A percentile compares a stretch with the other conserved stretches of the same genome.
Conservation (phyloP, 2,113 vertebrate species). For the Ochotona curzoniae region DNA sequence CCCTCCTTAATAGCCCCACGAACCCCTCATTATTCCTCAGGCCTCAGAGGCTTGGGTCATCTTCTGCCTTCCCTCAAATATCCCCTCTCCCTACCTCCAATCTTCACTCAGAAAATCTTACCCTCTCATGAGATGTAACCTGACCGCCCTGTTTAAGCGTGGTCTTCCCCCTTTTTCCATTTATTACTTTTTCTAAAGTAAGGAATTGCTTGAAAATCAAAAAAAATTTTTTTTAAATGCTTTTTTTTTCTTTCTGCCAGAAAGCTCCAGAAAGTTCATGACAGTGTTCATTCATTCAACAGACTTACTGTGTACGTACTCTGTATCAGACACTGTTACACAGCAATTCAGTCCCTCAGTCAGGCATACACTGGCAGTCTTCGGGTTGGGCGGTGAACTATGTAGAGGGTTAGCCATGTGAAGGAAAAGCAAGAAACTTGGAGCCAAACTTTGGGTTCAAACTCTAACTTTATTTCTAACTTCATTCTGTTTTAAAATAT, state of each 20-base stretch:
- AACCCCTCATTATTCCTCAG: neutral
- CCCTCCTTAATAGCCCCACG: neutral
- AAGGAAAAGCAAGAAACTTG: neutral
- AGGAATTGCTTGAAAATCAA: conserved; percentile 26
- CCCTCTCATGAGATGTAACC: neutral
- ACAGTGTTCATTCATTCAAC: neutral
- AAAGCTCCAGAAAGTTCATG: conserved; percentile 8
- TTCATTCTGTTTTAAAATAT: conserved; percentile 9
- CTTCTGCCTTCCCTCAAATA: neutral
- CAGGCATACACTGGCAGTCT: neutral
- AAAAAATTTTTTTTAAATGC: too few species aligned
- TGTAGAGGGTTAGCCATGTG: neutral
- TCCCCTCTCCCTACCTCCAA: neutral
- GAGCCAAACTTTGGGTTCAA: neutral
- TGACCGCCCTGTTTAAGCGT: conserved; percentile 10
- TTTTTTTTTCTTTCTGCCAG: neutral
- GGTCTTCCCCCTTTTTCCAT: neutral
- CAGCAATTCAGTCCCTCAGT: neutral
- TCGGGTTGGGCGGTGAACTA: neutral
- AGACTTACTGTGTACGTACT: neutral
- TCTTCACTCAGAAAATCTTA: neutral
- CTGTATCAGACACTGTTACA: neutral
- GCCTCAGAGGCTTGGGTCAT: neutral
- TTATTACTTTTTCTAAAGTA: conserved; percentile 12
- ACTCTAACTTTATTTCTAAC: neutral